Percentiles rank a stretch among this genome's conserved stretches.
These are phyloP conservation scores for Nephrotoma flavescens DNA, from an alignment of 2,888 invertebrate species.

Conservation along the genomic window DNA sequence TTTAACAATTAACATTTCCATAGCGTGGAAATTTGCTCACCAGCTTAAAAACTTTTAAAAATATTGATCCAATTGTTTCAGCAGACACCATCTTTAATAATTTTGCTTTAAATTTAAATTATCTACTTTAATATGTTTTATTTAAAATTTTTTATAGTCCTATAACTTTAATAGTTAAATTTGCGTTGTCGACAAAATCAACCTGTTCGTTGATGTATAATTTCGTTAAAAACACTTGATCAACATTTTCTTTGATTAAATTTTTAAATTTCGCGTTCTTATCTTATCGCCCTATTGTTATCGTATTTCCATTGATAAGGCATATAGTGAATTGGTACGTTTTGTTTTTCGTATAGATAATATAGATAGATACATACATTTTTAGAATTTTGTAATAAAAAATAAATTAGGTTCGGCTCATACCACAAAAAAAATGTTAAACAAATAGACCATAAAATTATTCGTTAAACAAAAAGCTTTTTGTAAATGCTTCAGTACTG, in stretches of 20 bases:
- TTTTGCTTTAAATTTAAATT: not conserved
- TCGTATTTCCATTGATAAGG: not conserved
- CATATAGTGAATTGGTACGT: not conserved
- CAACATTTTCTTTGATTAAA: not conserved
- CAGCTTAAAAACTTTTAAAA: constrained; percentile 68
- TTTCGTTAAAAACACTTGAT: not conserved
- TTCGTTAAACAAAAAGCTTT: not conserved
- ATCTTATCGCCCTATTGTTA: not conserved
- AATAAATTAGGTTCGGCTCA: not conserved
- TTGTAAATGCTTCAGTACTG: not conserved
- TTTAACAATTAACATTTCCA: not conserved
- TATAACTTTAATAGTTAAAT: not conserved
- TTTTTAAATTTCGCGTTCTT: not conserved
- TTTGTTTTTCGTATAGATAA: not conserved
- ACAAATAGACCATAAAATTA: not conserved
- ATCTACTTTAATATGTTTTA: not conserved
- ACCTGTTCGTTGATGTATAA: not conserved
- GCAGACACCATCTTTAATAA: constrained; percentile 56
- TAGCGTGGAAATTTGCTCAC: constrained; percentile 34
- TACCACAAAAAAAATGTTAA: not conserved
- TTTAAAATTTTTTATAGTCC: not conserved
- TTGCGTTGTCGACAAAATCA: not conserved
- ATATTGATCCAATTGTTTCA: constrained; percentile 65
- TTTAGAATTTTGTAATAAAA: not conserved
- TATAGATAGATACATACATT: not conserved